Conservation (phyloP, 2,113 vertebrate species). For the Pterocles orientalis region DNA sequence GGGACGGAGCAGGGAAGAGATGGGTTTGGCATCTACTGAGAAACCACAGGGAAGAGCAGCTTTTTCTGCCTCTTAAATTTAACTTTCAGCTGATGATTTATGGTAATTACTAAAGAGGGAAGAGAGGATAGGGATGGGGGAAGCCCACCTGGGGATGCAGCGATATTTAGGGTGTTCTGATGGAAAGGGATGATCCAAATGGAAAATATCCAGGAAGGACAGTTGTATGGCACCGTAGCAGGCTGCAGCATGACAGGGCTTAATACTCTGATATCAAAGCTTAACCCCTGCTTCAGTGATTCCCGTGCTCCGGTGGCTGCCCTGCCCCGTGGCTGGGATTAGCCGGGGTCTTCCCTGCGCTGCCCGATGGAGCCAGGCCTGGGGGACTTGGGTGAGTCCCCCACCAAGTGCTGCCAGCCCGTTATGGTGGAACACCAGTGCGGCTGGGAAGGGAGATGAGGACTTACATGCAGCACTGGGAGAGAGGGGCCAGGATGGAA, state of each 20-base stretch:
- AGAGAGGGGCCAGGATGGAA: conserved; percentile 91
- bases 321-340: not conserved
- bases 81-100: not conserved
- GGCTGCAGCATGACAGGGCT: not conserved
- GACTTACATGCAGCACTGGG: conserved; percentile 94
- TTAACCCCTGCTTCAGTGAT: not conserved
- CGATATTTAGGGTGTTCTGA: not conserved
- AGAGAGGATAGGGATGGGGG: not conserved
- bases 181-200: too few species aligned
- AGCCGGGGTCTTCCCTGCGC: not conserved
- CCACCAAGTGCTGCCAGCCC: not conserved
- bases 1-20: not conserved
- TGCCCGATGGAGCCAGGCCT: not conserved
- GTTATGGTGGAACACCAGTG: accelerated
- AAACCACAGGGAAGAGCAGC: not conserved
- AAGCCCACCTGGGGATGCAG: not conserved
- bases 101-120: not conserved
- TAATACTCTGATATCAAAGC: not conserved
- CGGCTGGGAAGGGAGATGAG: not conserved
- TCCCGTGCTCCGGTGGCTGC: not conserved
- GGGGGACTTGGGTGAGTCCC: not conserved
- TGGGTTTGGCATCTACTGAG: not conserved
- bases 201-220: not conserved
- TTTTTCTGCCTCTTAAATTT: not conserved
- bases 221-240: accelerated